Base-by-base conservation (phyloP, 2,888 invertebrate species). In the Cistogaster globosa region DNA sequence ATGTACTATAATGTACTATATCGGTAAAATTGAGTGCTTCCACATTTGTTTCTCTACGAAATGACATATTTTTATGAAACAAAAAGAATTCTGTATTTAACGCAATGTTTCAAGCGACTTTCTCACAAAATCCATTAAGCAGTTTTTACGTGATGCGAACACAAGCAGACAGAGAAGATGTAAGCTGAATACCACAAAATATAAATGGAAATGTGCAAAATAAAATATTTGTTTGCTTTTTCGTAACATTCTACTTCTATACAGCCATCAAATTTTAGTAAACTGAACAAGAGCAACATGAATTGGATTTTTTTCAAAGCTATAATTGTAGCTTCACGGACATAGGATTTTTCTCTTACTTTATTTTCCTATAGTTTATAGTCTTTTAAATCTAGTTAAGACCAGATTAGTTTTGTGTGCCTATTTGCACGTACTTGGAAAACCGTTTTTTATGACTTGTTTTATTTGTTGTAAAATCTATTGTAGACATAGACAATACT, bases 351-450 rank as follows among this genome's bases (percentile, higher is more conserved):
- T 51, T 18, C 20, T 22, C 62, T 53, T 26, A 26, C 45, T 53
- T 58, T 53, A 67, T 18, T 58, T 65, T 69, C 75, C 78, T 69
- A 71, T 74, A 57, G 63, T 82, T 74, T 63, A 69, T 69, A 71
- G 42, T 20, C 53, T 71, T 36, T 26, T 20, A 75, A 72, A 60
- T 63, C 72, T 72, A 55, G 48, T 62, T 42, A 84, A 74, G 38
- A 20, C 51, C 36, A 45, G 75, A 65, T 85, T 65, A 82, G 75
- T 63, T 84, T 83, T 85, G 75, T 85, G 65, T 75, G 65, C 75
- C 75, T 78, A 71, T 81, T 85, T 68, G 75, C 85, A 85, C 85
- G 72, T 80, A 80, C 60, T 82, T 76, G 57, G 4, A 53, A 67
- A 26, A 18, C 11, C n/a, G 42, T 32, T 74, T 84, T n/a, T 85